These are phyloP conservation scores for Rhodeus uyekii DNA, from an alignment of 2,797 vertebrate genomes.

Conservation along the genomic window DNA sequence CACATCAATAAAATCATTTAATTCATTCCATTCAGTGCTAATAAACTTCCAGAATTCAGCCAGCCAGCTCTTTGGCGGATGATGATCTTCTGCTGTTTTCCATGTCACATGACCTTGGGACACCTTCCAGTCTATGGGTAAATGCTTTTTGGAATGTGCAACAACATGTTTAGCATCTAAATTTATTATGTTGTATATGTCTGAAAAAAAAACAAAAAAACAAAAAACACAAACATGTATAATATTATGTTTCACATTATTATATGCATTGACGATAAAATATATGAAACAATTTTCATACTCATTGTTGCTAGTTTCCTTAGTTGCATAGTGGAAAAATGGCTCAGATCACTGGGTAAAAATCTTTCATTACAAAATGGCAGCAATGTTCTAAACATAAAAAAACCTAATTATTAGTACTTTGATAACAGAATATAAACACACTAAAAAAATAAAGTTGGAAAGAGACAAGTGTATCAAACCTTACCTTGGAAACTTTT, in stretches of 20 bases:
- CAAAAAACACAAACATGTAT: not conserved
- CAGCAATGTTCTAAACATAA: constrained; percentile 74
- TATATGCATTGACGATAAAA: not conserved
- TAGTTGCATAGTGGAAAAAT: constrained; percentile 63
- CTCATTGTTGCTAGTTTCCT: constrained; percentile 67
- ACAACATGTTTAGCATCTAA: constrained; percentile 66
- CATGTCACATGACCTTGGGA: constrained; percentile 66
- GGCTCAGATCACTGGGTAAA: constrained; percentile 71
- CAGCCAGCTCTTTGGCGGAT: constrained; percentile 82
- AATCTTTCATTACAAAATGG: constrained; percentile 77
- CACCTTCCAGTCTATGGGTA: constrained; percentile 76
- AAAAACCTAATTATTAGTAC: constrained; percentile 5
- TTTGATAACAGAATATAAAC: not conserved
- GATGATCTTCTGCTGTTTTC: constrained; percentile 60
- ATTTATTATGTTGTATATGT: constrained; percentile 71
- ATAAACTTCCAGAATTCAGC: constrained; percentile 82
- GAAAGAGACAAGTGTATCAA: not conserved
- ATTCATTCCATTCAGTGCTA: constrained; percentile 64
- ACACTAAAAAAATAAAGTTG: not conserved
- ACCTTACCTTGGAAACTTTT: constrained; percentile 76
- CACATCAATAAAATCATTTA: constrained; percentile 73
- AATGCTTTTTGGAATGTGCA: constrained; percentile 64
- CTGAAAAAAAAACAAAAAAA: constrained; percentile 61
- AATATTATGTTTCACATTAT: not conserved
- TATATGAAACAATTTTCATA: constrained; percentile 57